Percentiles rank a stretch among this genome's conserved stretches.
phyloP scores from a whole-genome alignment of 2,888 invertebrate genomes.

The Chirona hameri region DNA sequence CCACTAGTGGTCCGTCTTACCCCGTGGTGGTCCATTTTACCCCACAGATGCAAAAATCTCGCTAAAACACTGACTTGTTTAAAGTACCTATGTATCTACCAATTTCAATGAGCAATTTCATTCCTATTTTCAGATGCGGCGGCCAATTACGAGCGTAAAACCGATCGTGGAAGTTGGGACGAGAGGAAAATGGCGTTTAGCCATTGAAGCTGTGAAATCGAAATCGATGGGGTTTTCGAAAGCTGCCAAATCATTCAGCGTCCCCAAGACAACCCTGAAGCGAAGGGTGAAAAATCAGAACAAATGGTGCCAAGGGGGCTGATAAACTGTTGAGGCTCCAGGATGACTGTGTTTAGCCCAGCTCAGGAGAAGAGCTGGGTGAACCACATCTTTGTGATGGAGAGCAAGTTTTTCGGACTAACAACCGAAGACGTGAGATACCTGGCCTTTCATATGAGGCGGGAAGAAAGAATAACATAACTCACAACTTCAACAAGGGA shows the following conservation, averaged over 20 bases:
- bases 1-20: no score
- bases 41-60: no score
- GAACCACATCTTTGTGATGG: neutral
- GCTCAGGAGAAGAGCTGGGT: neutral
- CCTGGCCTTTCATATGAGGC: neutral
- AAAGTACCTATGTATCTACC: no score
- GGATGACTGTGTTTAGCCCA: neutral
- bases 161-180: no score
- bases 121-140: no score
- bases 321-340: neutral
- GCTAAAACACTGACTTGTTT: no score
- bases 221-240: no score
- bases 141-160: no score
- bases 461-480: neutral
- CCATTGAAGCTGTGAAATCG: no score
- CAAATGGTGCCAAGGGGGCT: neutral
- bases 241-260: neutral
- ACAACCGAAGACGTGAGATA: neutral
- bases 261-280: neutral
- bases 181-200: no score
- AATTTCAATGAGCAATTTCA: no score
- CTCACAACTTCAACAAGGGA: neutral
- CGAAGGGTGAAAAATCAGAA: neutral
- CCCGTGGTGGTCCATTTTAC: no score
- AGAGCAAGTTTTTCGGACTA: neutral